Evolutionary conservation across 2,888 invertebrate species (phyloP).

Genomic region (Euplexia lucipara): DNA sequence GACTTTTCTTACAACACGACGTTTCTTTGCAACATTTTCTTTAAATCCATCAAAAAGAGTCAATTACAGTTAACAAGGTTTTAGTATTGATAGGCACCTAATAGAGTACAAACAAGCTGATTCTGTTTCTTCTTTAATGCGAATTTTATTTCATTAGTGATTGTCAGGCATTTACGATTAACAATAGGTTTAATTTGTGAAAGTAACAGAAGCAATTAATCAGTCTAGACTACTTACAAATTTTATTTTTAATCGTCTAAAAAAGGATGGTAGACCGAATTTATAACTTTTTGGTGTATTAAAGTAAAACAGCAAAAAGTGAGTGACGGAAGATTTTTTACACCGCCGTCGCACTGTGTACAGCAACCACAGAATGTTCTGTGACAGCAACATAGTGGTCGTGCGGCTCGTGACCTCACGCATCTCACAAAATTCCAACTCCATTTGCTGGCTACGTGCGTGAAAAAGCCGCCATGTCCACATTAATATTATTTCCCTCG

Average conservation of each 20-base stretch:
- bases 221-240: not conserved
- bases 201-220: not conserved
- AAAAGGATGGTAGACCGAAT: not conserved
- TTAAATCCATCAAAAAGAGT: conserved; percentile 76
- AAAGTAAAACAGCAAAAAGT: conserved; percentile 25
- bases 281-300: conserved; percentile 30
- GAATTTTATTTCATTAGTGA: conserved; percentile 6
- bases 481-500: conserved; percentile 77
- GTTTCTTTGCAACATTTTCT: conserved; percentile 76
- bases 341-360: conserved; percentile 51
- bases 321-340: conserved; percentile 76
- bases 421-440: conserved; percentile 81
- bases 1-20: conserved; percentile 82
- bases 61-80: conserved; percentile 76
- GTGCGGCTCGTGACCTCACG: conserved; percentile 82
- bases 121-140: not conserved
- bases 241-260: not conserved
- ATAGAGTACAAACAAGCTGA: conserved; percentile 32
- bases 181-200: not conserved
- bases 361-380: too few relatives aligned
- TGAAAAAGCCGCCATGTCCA: conserved; percentile 79
- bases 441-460: conserved; percentile 84
- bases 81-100: conserved; percentile 50
- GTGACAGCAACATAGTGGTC: conserved; percentile 66
- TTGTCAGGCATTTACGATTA: not conserved